phyloP scores from a whole-genome alignment of 2,113 vertebrate genomes.

The Serinus canaria region DNA sequence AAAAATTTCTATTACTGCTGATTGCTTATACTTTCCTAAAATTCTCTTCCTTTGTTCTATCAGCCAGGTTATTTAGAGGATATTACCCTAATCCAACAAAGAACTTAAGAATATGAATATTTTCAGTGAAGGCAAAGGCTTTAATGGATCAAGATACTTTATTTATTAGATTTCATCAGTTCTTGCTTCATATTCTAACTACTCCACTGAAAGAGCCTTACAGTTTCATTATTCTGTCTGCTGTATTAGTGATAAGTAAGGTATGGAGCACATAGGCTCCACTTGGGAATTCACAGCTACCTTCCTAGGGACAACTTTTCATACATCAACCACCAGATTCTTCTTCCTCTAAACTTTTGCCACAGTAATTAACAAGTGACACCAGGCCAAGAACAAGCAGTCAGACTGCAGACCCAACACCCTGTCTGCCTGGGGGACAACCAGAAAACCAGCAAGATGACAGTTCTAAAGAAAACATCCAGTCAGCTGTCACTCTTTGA shows the following conservation, averaged over 20 bases:
- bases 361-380: no score
- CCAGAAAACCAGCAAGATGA: neutral
- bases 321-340: neutral
- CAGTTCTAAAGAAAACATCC: neutral
- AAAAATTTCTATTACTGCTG: neutral
- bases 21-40: neutral
- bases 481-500: neutral
- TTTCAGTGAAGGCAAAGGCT: neutral
- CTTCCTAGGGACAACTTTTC: neutral
- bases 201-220: neutral
- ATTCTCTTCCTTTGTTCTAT: neutral
- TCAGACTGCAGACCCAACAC: neutral
- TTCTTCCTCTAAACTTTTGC: neutral
- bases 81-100: neutral
- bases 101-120: neutral
- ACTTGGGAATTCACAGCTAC: neutral
- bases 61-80: neutral
- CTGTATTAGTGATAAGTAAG: neutral
- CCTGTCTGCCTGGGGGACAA: neutral
- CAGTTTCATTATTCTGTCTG: neutral
- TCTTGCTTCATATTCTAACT: neutral
- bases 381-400: accelerated
- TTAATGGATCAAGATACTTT: conserved; percentile 1
- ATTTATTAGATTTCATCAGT: conserved; percentile 2
- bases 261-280: accelerated